Conservation (phyloP, 1,140 invertebrate genomes). For the Marisa cornuarietis region DNA sequence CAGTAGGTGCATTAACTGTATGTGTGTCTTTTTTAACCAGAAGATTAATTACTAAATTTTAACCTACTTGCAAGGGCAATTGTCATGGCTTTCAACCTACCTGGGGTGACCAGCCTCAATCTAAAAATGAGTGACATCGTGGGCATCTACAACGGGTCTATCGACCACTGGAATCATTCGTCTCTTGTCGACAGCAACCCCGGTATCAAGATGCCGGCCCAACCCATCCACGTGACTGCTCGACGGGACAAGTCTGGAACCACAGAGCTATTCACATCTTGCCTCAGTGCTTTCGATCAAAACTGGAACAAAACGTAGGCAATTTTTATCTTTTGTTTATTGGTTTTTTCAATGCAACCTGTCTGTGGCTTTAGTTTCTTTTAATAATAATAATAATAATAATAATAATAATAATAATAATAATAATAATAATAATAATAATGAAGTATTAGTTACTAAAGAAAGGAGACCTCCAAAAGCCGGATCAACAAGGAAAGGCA, state of each 20-base stretch:
- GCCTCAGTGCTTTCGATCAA: constrained; percentile 27
- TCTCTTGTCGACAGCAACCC: constrained; percentile 33
- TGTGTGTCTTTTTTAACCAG: neutral
- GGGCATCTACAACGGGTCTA: constrained; percentile 47
- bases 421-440: too few species aligned
- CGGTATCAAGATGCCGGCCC: constrained; percentile 19
- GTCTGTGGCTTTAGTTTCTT: too few species aligned
- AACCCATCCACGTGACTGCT: constrained; percentile 35
- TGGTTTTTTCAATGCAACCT: too few species aligned
- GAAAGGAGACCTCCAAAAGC: too few species aligned
- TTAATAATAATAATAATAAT: too few species aligned
- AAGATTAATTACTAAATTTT: neutral
- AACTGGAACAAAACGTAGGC: constrained; percentile 34
- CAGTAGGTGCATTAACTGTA: neutral
- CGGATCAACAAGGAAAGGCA: too few species aligned
- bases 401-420: too few species aligned
- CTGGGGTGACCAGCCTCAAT: constrained; percentile 13
- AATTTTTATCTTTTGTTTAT: neutral
- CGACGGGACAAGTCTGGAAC: constrained; percentile 47
- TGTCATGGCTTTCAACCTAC: constrained; percentile 17
- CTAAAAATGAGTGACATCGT: constrained; percentile 39
- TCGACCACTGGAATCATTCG: constrained; percentile 39
- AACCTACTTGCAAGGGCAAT: constrained; percentile 1
- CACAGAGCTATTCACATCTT: constrained; percentile 45
- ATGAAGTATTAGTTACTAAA: too few species aligned